phyloP scores from a whole-genome alignment of 2,888 invertebrate species.

The Meghimatium bilineatum region DNA sequence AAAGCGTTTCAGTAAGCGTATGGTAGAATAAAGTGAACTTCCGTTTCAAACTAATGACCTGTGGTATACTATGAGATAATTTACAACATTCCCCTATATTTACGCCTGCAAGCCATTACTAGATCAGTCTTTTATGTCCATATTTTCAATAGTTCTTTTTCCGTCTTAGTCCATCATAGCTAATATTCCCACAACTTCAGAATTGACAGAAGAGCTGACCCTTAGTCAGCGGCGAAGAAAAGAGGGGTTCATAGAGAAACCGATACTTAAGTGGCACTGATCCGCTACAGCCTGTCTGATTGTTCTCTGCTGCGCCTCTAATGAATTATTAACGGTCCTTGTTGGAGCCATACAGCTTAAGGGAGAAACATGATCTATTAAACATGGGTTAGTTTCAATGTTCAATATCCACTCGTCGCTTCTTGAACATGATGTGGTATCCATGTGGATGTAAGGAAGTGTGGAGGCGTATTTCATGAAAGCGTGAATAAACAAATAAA shows the following conservation, averaged over 20 bases:
- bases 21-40: no score
- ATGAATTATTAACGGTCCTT: constrained; percentile 39
- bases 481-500: no score
- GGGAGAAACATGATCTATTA: constrained; percentile 19
- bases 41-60: no score
- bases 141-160: neutral
- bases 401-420: neutral
- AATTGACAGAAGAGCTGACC: neutral
- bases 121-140: no score
- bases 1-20: no score
- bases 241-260: neutral
- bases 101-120: no score
- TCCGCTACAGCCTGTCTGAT: neutral
- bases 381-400: neutral
- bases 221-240: neutral
- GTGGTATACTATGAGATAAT: no score
- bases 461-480: no score
- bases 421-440: no score
- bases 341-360: constrained; percentile 14
- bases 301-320: constrained; percentile 7
- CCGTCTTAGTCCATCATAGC: neutral
- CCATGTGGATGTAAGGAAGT: no score
- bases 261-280: constrained; percentile 14
- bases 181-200: neutral
- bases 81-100: no score